Evolutionary conservation across 2,797 vertebrate species (phyloP).

Genomic region (Epinephelus malabaricus): DNA sequence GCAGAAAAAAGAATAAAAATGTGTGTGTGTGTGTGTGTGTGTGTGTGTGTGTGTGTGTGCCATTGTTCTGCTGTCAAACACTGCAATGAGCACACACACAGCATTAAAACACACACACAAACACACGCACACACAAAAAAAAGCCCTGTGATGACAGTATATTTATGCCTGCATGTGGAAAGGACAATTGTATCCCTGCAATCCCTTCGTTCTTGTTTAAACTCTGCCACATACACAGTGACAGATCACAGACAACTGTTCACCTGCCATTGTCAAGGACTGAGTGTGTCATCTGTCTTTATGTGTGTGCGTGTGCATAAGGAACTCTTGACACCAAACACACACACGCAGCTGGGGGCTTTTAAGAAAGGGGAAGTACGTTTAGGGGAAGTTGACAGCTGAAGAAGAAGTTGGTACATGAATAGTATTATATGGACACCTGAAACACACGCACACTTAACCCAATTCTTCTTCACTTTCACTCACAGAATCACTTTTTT

Average conservation of each 20-base stretch:
- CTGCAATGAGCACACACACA: conserved; percentile 29
- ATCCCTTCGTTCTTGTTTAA: conserved; percentile 46
- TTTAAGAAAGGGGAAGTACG: conserved; percentile 68
- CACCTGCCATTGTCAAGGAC: conserved; percentile 60
- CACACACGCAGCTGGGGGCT: conserved; percentile 30
- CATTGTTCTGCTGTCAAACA: conserved; percentile 67
- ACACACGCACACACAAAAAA: conserved; percentile 35
- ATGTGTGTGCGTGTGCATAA: conserved; percentile 10
- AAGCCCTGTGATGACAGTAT: conserved; percentile 54
- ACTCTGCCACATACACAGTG: conserved; percentile 8
- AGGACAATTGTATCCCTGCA: conserved; percentile 57
- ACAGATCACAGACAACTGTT: conserved; percentile 62
- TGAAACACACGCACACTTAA: conserved; percentile 49
- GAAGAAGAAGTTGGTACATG: conserved; percentile 52
- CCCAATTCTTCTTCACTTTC: background rate
- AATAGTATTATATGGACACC: conserved; percentile 58
- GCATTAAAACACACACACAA: conserved; percentile 13
- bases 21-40: conserved; percentile 34
- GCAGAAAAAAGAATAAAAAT: conserved; percentile 67
- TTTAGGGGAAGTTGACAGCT: conserved; percentile 60
- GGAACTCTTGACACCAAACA: conserved; percentile 32
- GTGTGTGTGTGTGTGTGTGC: conserved; percentile 34
- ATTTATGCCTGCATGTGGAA: conserved; percentile 58
- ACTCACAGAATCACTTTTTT: conserved; percentile 12
- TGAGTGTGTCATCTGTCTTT: conserved; percentile 38